Conservation (phyloP, 2,113 vertebrate species). For the Planiliza haematocheilus region DNA sequence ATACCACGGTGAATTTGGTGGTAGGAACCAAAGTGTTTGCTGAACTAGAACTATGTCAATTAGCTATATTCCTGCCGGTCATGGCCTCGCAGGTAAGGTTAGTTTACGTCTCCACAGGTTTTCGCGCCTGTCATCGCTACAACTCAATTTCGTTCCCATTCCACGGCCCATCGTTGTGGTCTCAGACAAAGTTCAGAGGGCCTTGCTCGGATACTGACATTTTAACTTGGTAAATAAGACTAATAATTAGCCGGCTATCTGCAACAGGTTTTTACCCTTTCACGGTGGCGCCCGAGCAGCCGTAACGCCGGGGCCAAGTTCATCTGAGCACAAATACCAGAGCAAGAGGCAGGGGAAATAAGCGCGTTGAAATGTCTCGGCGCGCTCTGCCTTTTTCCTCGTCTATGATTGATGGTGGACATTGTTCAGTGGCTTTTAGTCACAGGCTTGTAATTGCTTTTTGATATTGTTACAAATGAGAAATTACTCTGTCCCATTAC, state of each 20-base stretch:
- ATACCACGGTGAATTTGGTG: no score
- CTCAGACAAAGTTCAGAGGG: not conserved
- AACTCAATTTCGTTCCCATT: no score
- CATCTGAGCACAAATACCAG: slow-evolving; percentile 63
- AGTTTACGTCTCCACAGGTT: no score
- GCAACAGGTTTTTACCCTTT: slow-evolving; percentile 64
- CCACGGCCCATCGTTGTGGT: no score
- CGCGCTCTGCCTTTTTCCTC: slow-evolving; percentile 45
- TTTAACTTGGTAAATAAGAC: slow-evolving; percentile 61
- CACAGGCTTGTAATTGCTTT: slow-evolving; percentile 81
- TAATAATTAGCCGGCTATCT: slow-evolving; percentile 57
- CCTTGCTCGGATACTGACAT: slow-evolving; percentile 28
- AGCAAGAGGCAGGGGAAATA: slow-evolving; percentile 61
- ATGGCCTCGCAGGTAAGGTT: no score
- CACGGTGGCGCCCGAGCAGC: slow-evolving; percentile 38
- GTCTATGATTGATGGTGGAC: slow-evolving; percentile 79
- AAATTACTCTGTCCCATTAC: slow-evolving; percentile 82
- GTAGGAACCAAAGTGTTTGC: no score
- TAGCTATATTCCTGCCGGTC: no score
- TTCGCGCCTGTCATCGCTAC: no score
- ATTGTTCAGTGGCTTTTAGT: slow-evolving; percentile 83
- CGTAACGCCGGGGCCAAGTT: slow-evolving; percentile 50
- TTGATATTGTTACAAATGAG: slow-evolving; percentile 85
- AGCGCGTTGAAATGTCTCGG: slow-evolving; percentile 52
- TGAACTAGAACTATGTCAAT: no score